Evolutionary conservation across 1,140 invertebrate genomes (phyloP), one percentile per base, ranked within the genome.

Genomic region (Heliconius melpomene): DNA sequence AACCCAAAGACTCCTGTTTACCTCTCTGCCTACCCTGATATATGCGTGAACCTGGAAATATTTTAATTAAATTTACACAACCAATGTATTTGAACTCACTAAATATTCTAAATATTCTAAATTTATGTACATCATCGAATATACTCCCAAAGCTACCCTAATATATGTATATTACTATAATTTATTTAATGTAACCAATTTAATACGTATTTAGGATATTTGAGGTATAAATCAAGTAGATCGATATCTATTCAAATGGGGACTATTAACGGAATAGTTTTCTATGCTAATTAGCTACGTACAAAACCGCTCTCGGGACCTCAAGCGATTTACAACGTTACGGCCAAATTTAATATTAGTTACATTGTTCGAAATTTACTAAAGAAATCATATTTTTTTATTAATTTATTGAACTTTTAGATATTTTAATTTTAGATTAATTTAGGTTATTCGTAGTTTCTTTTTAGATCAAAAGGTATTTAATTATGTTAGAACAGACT

Each of bases 221-320:
- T 66, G 3, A 29, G 9, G 26, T 66, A 66, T 66, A 66, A 66
- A 66, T 66, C 60, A 66, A 66, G 60, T 26, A 74, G 73, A 74
- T 74, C 46, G 23, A 74, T 74, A 74, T 74, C 73, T 74, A 74
- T 32, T 52, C n/a, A 40, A 73, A 78, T 72, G 50, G 77, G 26
- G 5, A 73, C 71, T 60, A 74, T 79, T 74, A 74, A 60, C 52
- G 54, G 40, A 79, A 75, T 79, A 46, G 60, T 46, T 71, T 50
- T 73, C 23, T 74, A 74, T 79, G 38, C n/a, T 79, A 66, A 79
- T 79, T 75, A 72, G 46, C 73, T 66, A 26, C 60, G 60, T 66
- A 66, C 60, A 66, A 66, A 66, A 13, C 26, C 23, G 23, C 60
- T 66, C 60, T 26, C 11, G 60, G 60, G 60, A 26, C 57, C 57